Conservation (phyloP, 2,113 vertebrate genomes). For the Mus pahari region DNA sequence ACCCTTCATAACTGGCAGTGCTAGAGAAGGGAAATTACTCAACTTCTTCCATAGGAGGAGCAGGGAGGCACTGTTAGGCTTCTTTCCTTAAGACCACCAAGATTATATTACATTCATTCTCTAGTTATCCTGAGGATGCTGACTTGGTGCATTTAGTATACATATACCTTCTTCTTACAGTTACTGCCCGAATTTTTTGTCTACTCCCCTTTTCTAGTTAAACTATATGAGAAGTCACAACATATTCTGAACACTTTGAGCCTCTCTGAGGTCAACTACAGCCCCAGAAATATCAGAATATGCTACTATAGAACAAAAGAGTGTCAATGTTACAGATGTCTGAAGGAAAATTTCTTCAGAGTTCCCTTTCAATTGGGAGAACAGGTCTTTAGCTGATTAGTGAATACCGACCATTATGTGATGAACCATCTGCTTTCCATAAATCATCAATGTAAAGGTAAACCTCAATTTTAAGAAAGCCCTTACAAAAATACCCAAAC, state of each 20-base stretch:
- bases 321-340: background rate
- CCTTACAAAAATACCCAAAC: background rate
- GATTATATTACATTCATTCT: background rate
- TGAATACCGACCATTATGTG: background rate
- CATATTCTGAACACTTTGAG: background rate
- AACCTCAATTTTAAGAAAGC: background rate
- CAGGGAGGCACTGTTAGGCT: background rate
- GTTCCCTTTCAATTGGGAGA: background rate
- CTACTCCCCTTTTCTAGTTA: background rate
- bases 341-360: background rate
- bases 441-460: background rate
- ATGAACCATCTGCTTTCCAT: background rate
- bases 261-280: background rate
- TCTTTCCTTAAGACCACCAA: background rate
- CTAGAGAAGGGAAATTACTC: background rate
- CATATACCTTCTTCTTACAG: background rate
- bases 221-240: background rate
- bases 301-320: background rate
- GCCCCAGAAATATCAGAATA: background rate
- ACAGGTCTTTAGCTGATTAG: background rate
- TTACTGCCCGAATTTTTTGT: background rate
- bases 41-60: background rate
- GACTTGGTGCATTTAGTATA: background rate
- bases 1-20: background rate
- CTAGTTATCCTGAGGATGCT: background rate